Conservation (phyloP, 1,140 invertebrate species). For the Drosophila seguyi region DNA sequence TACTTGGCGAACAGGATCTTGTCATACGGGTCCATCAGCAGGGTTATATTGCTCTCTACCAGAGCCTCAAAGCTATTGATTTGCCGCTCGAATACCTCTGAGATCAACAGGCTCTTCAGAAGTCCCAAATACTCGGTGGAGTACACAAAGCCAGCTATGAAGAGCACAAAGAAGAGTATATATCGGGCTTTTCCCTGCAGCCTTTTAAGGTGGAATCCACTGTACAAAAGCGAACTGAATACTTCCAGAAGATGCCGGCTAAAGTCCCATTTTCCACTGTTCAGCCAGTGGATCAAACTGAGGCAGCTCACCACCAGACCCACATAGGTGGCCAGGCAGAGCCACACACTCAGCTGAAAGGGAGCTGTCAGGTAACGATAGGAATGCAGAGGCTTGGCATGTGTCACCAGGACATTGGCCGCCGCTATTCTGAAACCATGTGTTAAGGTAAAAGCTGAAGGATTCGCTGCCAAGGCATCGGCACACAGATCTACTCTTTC, state of each 20-base stretch:
- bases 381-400: slow-evolving; percentile 48
- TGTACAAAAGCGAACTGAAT: slow-evolving; percentile 55
- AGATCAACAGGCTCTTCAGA: slow-evolving; percentile 68
- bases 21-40: slow-evolving; percentile 61
- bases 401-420: slow-evolving; percentile 61
- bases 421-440: slow-evolving; percentile 45
- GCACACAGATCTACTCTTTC: slow-evolving; percentile 55
- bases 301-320: slow-evolving; percentile 49
- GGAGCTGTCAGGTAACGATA: slow-evolving; percentile 60
- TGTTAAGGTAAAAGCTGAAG: slow-evolving; percentile 28
- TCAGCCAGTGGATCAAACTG: slow-evolving; percentile 55
- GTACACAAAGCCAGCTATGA: slow-evolving; percentile 59
- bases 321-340: slow-evolving; percentile 48
- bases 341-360: slow-evolving; percentile 51
- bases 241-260: slow-evolving; percentile 64
- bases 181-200: slow-evolving; percentile 47
- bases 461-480: slow-evolving; percentile 49
- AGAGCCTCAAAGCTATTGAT: slow-evolving; percentile 61
- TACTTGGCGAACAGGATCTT: slow-evolving; percentile 24
- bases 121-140: slow-evolving; percentile 63
- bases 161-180: slow-evolving; percentile 58
- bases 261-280: slow-evolving; percentile 44
- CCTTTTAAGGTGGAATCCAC: slow-evolving; percentile 32
- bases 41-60: slow-evolving; percentile 46
- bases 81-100: slow-evolving; percentile 59